Evolutionary conservation across 1,140 invertebrate genomes (phyloP).

Genomic region (Aradophagus sp.): DNA sequence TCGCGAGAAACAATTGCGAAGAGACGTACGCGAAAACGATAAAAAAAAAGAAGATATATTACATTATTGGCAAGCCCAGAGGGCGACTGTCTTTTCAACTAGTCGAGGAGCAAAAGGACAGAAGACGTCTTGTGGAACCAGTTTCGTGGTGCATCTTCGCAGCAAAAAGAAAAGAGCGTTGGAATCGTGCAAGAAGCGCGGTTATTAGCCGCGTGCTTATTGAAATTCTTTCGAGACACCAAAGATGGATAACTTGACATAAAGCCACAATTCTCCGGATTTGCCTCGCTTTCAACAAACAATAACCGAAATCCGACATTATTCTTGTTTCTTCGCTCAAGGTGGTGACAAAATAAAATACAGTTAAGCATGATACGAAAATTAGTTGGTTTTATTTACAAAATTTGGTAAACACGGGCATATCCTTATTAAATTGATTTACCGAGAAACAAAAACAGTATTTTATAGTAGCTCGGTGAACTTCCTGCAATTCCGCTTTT

Average conservation of each 20-base stretch:
- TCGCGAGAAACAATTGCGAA: constrained; percentile 6
- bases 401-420: no score
- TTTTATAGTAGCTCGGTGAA: no score
- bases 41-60: constrained; percentile 33
- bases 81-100: constrained; percentile 39
- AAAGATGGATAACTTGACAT: constrained; percentile 53
- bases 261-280: constrained; percentile 20
- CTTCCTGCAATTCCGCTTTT: no score
- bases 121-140: constrained; percentile 51
- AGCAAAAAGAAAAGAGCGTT: constrained; percentile 54
- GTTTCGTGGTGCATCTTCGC: constrained; percentile 49
- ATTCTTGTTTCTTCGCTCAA: not conserved
- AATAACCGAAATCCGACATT: constrained; percentile 1
- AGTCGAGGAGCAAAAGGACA: constrained; percentile 43
- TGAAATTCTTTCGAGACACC: constrained; percentile 48
- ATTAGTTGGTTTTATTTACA: no score
- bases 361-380: no score
- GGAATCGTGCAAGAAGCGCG: constrained; percentile 46
- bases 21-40: constrained; percentile 1
- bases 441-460: no score
- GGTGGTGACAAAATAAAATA: no score
- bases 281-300: constrained; percentile 28
- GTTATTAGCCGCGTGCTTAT: constrained; percentile 50
- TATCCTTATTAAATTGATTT: no score
- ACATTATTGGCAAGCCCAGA: constrained; percentile 39